phyloP scores from a whole-genome alignment of 2,113 vertebrate species.

The Jaculus jaculus region DNA sequence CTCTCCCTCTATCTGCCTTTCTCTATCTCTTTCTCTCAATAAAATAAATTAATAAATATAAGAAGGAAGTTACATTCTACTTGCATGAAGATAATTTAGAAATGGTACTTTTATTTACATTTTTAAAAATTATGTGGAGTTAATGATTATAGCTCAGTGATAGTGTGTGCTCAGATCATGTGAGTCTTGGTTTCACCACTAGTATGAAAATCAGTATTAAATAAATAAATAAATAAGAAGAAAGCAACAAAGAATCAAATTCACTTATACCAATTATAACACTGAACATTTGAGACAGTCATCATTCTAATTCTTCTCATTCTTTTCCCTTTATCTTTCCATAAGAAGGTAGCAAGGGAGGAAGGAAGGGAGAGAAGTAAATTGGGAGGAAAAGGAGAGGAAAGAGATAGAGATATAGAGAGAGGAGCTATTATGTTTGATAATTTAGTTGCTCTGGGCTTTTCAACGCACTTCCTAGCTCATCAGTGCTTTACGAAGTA shows the following conservation, averaged over 20 bases:
- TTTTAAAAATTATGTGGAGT: neutral
- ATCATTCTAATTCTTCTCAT: neutral
- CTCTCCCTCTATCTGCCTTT: no score
- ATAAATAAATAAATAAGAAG: neutral
- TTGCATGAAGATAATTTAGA: no score
- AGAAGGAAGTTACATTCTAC: no score
- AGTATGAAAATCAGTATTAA: neutral
- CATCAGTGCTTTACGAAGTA: neutral
- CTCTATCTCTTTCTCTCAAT: no score
- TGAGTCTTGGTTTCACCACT: neutral
- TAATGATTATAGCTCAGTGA: no score
- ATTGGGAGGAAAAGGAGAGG: no score
- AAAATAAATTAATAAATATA: no score
- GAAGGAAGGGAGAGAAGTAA: neutral
- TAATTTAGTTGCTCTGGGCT: no score
- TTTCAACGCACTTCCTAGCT: neutral
- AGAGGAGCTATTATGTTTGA: neutral
- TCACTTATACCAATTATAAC: neutral
- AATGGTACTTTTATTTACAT: no score
- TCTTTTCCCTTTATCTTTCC: neutral
- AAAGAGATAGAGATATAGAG: neutral
- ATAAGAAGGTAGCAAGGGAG: neutral
- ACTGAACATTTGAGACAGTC: neutral
- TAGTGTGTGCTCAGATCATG: neutral
- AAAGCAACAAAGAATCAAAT: no score